Base-by-base conservation (phyloP, 2,797 vertebrate genomes). In the Syncerus caffer region DNA sequence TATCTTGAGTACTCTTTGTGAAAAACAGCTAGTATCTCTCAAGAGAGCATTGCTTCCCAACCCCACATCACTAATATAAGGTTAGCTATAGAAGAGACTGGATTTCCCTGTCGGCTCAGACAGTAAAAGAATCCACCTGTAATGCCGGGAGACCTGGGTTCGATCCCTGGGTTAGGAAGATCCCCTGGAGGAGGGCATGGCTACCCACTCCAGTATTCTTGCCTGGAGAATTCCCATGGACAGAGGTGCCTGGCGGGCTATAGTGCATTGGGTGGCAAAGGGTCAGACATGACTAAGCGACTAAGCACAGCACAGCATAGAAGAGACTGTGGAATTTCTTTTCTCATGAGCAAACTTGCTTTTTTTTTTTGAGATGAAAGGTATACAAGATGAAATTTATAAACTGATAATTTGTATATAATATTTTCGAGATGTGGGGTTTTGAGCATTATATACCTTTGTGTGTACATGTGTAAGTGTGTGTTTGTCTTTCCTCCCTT, bases 401-500 rank as follows among this genome's bases (percentile, higher is more conserved):
- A 91, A 19, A 47, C 58, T 29, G 51, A 6, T 38, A 38, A 84
- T 87, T 96, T 31, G 0, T 89, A 89, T 79, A 83, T 88, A 96
- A 89, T 94, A 95, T 96, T 55, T 88, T 92, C 23, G 67, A 64
- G 45, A 67, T 50, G 5, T 42, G 47, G 34, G 5, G 2, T 92
- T 97, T 92, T 96, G 92, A 90, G 79, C 34, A 53, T 95, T 94
- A 55, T 45, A 78, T 25, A 83, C 85, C 13, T 95, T 51, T 71
- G 80, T 83, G 13, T 16, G 9, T 96, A 42, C 60, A 3, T 85
- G 45, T 38, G 8, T 34, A 82, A 50, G 47, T 67, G n/a, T 67
- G 2, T 97, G 7, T 95, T 85, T 96, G 62, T 95, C 53, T 92
- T 92, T 82, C 42, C 27, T 47, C 45, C 93, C 60, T 89, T 98